Percentiles rank a stretch among this genome's conserved stretches.
Evolutionary conservation across 2,888 invertebrate species (phyloP).

Genomic region (Hipparchia sbordonii): DNA sequence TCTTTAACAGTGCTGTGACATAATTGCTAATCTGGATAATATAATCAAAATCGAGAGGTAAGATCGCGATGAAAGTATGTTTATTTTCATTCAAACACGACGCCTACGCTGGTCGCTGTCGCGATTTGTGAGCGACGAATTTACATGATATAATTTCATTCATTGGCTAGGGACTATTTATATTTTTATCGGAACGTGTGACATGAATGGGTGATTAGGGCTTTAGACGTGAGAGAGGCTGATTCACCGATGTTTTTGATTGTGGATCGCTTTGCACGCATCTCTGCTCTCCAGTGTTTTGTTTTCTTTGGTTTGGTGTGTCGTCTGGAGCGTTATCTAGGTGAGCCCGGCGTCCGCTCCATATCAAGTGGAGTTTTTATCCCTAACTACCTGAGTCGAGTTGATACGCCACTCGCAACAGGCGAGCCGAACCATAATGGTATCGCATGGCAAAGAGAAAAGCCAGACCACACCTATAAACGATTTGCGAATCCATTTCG

Average conservation of each 20-base stretch:
- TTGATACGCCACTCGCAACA: slow-evolving; percentile 35
- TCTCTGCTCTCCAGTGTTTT: neutral
- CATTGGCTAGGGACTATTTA: slow-evolving; percentile 74
- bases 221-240: slow-evolving; percentile 52
- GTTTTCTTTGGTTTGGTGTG: slow-evolving; percentile 46
- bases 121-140: slow-evolving; percentile 80
- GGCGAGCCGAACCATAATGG: slow-evolving; percentile 52
- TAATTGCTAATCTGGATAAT: slow-evolving; percentile 79
- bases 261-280: slow-evolving; percentile 1
- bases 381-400: slow-evolving; percentile 72
- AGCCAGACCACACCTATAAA: slow-evolving; percentile 49
- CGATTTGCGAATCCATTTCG: slow-evolving; percentile 47
- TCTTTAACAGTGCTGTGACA: slow-evolving; percentile 62
- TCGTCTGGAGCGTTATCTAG: slow-evolving; percentile 66
- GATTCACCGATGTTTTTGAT: slow-evolving; percentile 46
- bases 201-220: slow-evolving; percentile 74
- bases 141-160: slow-evolving; percentile 81
- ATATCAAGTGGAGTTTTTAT: slow-evolving; percentile 79
- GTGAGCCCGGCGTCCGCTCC: slow-evolving; percentile 72
- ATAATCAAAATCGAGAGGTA: slow-evolving; percentile 78
- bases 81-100: slow-evolving; percentile 79
- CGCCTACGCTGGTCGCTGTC: slow-evolving; percentile 76
- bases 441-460: slow-evolving; percentile 43
- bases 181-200: slow-evolving; percentile 74
- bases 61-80: slow-evolving; percentile 56